phyloP scores from a whole-genome alignment of 1,140 invertebrate genomes.

The Cotesia chilonis region DNA sequence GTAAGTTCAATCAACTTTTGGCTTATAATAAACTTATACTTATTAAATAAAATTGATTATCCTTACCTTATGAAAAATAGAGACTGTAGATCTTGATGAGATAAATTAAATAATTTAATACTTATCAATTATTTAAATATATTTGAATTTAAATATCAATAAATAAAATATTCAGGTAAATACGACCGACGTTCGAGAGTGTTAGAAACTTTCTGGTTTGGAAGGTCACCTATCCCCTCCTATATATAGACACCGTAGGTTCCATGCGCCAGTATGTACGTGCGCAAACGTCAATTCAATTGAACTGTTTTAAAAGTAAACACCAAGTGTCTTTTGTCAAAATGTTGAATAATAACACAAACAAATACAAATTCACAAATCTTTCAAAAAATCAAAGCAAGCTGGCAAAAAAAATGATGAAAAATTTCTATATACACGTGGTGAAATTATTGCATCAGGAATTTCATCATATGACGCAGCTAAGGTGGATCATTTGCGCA shows the following conservation, averaged over 20 bases:
- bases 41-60: too few species aligned
- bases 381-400: too few species aligned
- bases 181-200: conserved; percentile 45
- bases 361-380: too few species aligned
- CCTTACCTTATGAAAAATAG: too few species aligned
- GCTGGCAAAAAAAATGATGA: too few species aligned
- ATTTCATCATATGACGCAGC: too few species aligned
- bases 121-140: background rate
- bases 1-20: too few species aligned
- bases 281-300: background rate
- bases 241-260: conserved; percentile 6
- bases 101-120: conserved; percentile 2
- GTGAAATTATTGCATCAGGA: too few species aligned
- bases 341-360: too few species aligned
- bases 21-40: too few species aligned
- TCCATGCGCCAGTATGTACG: background rate
- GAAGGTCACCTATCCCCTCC: conserved; percentile 60
- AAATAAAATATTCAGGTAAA: background rate
- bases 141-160: conserved; percentile 4
- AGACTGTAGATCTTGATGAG: too few species aligned
- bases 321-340: background rate
- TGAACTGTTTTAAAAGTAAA: background rate
- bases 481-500: background rate
- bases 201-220: conserved; percentile 50
- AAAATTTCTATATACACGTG: too few species aligned